These are phyloP conservation scores for Bombyx mandarina DNA, from an alignment of 1,140 invertebrate species.

Conservation along the genomic window DNA sequence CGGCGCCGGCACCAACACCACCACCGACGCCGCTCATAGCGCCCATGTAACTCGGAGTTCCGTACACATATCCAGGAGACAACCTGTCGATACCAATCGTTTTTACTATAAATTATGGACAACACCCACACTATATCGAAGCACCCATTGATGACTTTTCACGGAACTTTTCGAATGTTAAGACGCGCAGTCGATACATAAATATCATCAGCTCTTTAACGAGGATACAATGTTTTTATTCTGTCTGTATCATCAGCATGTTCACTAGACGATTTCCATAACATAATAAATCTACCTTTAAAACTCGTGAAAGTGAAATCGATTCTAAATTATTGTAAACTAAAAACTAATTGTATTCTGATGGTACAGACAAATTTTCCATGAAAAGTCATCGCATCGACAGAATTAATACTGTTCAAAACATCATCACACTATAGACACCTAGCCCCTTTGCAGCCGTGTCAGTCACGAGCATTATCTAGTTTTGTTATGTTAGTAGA, in stretches of 20 bases:
- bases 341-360: not conserved
- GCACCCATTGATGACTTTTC: not conserved
- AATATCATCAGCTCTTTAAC: too few species aligned
- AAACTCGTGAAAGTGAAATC: too few species aligned
- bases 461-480: slow-evolving; percentile 52
- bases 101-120: too few species aligned
- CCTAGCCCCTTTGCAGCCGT: slow-evolving; percentile 58
- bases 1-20: slow-evolving; percentile 63
- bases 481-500: slow-evolving; percentile 64
- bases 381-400: slow-evolving; percentile 29
- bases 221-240: too few species aligned
- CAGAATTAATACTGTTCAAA: slow-evolving; percentile 37
- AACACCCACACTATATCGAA: not conserved
- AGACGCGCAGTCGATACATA: too few species aligned
- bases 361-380: not conserved
- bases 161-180: too few species aligned
- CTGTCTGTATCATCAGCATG: too few species aligned
- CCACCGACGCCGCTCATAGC: slow-evolving; percentile 71
- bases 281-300: too few species aligned
- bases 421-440: slow-evolving; percentile 49
- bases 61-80: slow-evolving; percentile 83
- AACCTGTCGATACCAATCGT: slow-evolving; percentile 68
- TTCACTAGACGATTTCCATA: too few species aligned
- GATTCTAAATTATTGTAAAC: too few species aligned
- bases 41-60: slow-evolving; percentile 75